Evolutionary conservation across 2,888 invertebrate genomes (phyloP), one percentile per base, ranked within the genome.

Genomic region (Brenthis ino): DNA sequence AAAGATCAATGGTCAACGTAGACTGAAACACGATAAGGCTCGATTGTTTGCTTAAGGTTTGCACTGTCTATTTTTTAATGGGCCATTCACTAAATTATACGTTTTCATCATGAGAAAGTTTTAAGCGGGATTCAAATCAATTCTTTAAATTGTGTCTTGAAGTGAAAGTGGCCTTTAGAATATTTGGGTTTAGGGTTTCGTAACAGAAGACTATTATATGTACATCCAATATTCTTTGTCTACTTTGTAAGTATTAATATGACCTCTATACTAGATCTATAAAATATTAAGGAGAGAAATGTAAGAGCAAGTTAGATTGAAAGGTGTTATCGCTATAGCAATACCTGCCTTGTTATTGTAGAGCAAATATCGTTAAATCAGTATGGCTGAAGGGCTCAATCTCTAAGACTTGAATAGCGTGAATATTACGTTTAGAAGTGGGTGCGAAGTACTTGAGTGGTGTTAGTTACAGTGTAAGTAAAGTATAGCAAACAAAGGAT

Each of bases 401-500:
- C 79, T 80, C 74, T 76, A 77, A 80, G 81, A 82, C 81, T 79
- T 81, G 85, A 82, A 83, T 82, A 81, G 82, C 81, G 79, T 81
- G 85, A 82, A 83, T 82, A 82, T 84, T 84, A 81, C 81, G 81
- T 83, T 85, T 79, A 80, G 83, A 83, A 82, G 87, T 88, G 85
- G 85, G 85, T 82, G 87, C 85, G 82, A 86, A 87, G 82, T 85
- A 84, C 84, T 86, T 80, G 82, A 82, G 83, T 81, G 82, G 84
- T 86, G 83, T 83, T 74, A 80, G 82, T 82, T 85, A 87, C 87
- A 86, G 76, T 87, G 88, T 89, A 84, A 77, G 82, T 77, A 85
- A 87, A 85, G 77, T 86, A 85, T 86, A 85, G 80, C 84, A 80
- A 87, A 91, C 91, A 91, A 91, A 91, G 91, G 88, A 86, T 87